These are phyloP conservation scores for Nannoperca australis DNA, from an alignment of 2,797 vertebrate genomes.

Conservation along the genomic window DNA sequence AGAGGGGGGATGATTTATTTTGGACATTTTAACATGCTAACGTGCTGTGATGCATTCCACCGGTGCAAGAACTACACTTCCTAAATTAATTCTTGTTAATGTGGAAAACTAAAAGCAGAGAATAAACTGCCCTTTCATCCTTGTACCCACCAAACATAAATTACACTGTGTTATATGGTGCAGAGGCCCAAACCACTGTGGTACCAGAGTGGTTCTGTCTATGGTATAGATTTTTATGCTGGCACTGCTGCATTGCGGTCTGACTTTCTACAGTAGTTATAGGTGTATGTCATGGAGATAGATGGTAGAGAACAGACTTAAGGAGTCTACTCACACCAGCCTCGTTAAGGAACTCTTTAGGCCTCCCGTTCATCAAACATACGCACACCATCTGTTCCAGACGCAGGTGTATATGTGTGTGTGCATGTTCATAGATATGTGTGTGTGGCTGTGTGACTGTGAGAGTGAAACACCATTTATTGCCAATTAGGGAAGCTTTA, in stretches of 20 bases:
- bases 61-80: background rate
- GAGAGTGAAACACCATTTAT: conserved; percentile 72
- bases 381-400: conserved; percentile 73
- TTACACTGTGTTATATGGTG: background rate
- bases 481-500: conserved; percentile 78
- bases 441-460: conserved; percentile 26
- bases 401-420: conserved; percentile 49
- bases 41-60: background rate
- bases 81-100: background rate
- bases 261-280: conserved; percentile 62
- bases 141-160: conserved; percentile 40
- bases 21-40: conserved; percentile 31
- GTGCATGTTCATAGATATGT: conserved; percentile 19
- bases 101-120: conserved; percentile 8
- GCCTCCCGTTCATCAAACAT: conserved; percentile 75
- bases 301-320: conserved; percentile 62
- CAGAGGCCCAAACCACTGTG: conserved; percentile 43
- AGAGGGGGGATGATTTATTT: conserved; percentile 35
- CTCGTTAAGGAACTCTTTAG: conserved; percentile 77
- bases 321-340: conserved; percentile 72
- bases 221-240: conserved; percentile 53
- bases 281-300: conserved; percentile 62
- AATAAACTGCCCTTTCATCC: conserved; percentile 10
- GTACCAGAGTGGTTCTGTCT: conserved; percentile 33
- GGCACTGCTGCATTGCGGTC: conserved; percentile 69